Evolutionary conservation across 92 coral and sea anemone genomes (phyloP).

Genomic region (Parazoanthus darwini): DNA sequence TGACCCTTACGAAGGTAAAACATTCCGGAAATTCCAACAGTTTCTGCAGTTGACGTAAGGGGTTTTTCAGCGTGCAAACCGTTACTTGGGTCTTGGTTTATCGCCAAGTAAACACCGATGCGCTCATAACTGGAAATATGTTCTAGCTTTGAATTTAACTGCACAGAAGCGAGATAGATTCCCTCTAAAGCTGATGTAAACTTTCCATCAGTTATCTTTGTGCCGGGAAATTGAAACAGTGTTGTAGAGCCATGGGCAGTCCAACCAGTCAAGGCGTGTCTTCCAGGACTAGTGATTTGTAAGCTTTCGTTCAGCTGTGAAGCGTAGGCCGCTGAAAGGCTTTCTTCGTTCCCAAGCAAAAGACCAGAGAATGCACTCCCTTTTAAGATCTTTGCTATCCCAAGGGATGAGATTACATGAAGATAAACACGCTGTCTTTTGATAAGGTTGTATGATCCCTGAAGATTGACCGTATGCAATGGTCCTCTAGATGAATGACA

Average conservation of each 20-base stretch:
- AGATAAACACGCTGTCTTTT: slow-evolving; percentile 29
- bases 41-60: neutral
- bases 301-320: slow-evolving; percentile 2
- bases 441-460: slow-evolving; percentile 12
- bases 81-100: neutral
- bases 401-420: slow-evolving; percentile 20
- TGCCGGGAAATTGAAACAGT: neutral
- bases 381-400: neutral
- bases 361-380: slow-evolving; percentile 38
- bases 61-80: slow-evolving; percentile 8
- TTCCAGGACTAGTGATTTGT: slow-evolving; percentile 6
- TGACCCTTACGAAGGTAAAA: slow-evolving; percentile 28
- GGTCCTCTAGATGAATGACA: slow-evolving; percentile 8
- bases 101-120: neutral
- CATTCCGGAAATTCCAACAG: slow-evolving; percentile 8
- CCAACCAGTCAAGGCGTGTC: slow-evolving; percentile 16
- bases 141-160: neutral
- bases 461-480: neutral
- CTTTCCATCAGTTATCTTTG: neutral
- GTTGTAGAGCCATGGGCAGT: neutral
- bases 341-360: neutral
- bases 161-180: slow-evolving; percentile 16
- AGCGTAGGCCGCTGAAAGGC: neutral
- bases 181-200: slow-evolving; percentile 19
- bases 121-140: neutral